phyloP scores from a whole-genome alignment of 2,888 invertebrate species.

The Cantharis rufa region DNA sequence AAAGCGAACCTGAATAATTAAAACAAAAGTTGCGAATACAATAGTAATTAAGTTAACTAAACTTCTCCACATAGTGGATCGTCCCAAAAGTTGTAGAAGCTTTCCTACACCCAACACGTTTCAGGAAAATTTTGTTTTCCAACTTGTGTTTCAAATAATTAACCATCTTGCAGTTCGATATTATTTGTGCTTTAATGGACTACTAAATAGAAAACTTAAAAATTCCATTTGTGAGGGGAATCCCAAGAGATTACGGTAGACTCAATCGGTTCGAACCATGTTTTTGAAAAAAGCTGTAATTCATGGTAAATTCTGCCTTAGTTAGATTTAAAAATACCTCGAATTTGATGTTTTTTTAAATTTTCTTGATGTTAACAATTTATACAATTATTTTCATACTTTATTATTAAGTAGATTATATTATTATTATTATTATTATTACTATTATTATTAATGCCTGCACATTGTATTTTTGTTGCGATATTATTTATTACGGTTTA shows the following conservation, averaged over 20 bases:
- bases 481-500: constrained; percentile 18
- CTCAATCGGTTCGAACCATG: background rate
- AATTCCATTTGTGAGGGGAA: background rate
- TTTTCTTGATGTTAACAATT: constrained; percentile 29
- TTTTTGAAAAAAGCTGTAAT: constrained; percentile 13
- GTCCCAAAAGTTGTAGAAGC: background rate
- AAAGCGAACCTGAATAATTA: background rate
- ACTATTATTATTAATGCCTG: constrained; percentile 37
- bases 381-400: constrained; percentile 29
- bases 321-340: constrained; percentile 27
- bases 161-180: background rate
- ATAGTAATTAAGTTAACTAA: background rate
- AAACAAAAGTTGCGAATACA: background rate
- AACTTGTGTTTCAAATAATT: background rate
- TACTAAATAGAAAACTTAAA: background rate
- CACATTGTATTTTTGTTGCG: constrained; percentile 36
- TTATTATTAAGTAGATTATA: background rate
- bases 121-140: background rate
- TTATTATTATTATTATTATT: constrained; percentile 26
- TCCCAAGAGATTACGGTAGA: background rate
- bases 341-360: constrained; percentile 30
- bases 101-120: background rate
- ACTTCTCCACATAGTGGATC: background rate
- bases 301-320: constrained; percentile 24
- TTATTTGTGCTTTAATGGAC: background rate